Conservation (phyloP, 2,797 vertebrate species). For the Bucorvus abyssinicus region DNA sequence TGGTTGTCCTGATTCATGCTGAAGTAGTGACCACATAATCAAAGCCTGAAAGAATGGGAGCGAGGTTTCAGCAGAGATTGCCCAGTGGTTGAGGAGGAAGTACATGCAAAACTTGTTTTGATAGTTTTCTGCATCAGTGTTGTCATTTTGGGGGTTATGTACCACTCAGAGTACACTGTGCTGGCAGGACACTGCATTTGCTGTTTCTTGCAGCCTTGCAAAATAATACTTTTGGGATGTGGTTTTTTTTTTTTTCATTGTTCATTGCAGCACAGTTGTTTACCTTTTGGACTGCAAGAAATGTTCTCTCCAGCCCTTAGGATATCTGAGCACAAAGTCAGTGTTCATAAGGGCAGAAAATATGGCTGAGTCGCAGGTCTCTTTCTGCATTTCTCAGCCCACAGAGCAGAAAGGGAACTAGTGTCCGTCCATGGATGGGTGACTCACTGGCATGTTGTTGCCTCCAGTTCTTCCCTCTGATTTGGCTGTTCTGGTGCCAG, state of each 20-base stretch:
- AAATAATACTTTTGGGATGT: background rate
- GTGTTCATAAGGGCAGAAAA: conserved; percentile 26
- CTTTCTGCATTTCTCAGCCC: conserved; percentile 53
- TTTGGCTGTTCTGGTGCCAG: conserved; percentile 57
- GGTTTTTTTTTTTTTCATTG: background rate
- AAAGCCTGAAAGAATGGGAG: background rate
- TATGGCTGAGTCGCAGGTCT: conserved; percentile 23
- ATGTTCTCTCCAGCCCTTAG: background rate
- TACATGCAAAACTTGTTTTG: background rate
- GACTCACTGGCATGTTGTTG: conserved; percentile 61
- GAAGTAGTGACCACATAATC: background rate
- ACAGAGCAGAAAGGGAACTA: conserved; percentile 30
- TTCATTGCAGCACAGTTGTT: background rate
- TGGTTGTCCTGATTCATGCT: background rate
- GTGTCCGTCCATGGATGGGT: conserved; percentile 55
- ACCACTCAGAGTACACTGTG: background rate
- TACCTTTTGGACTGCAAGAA: background rate
- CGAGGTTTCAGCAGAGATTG: background rate
- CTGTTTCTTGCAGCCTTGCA: background rate
- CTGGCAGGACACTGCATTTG: background rate
- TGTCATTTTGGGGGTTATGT: background rate
- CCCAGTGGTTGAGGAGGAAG: background rate
- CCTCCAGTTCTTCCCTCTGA: conserved; percentile 32
- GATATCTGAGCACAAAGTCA: conserved; percentile 31
- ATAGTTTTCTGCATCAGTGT: background rate